These are phyloP conservation scores for Hypocryptadius cinnamomeus DNA, from an alignment of 2,113 vertebrate genomes.

Conservation along the genomic window DNA sequence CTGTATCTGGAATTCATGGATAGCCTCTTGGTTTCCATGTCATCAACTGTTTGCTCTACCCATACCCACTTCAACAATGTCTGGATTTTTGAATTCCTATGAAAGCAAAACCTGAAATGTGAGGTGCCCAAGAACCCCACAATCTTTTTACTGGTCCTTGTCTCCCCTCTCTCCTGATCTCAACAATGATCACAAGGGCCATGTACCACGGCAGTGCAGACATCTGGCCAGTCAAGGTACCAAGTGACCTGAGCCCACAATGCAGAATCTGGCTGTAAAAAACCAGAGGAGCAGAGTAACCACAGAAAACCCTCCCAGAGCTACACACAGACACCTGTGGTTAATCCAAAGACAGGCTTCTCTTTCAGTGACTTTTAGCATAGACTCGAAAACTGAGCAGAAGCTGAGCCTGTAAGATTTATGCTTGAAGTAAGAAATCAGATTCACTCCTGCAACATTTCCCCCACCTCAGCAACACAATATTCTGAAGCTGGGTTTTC, in stretches of 20 bases:
- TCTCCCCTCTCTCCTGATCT: neutral
- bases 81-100: neutral
- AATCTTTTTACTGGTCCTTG: neutral
- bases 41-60: neutral
- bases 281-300: neutral
- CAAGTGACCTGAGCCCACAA: neutral
- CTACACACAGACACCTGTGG: neutral
- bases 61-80: neutral
- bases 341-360: neutral
- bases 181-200: neutral
- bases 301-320: neutral
- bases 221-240: neutral
- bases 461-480: neutral
- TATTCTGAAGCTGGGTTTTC: neutral
- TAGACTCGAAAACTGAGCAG: neutral
- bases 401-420: neutral
- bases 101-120: neutral
- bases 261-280: neutral
- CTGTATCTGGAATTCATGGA: neutral
- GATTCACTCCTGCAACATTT: neutral
- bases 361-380: neutral
- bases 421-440: neutral
- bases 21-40: neutral
- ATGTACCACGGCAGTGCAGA: neutral
- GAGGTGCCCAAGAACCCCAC: neutral